Percentiles rank a stretch among this genome's conserved stretches.
Evolutionary conservation across 2,888 invertebrate genomes (phyloP).

Genomic region (Xanthorhoe spadicearia): DNA sequence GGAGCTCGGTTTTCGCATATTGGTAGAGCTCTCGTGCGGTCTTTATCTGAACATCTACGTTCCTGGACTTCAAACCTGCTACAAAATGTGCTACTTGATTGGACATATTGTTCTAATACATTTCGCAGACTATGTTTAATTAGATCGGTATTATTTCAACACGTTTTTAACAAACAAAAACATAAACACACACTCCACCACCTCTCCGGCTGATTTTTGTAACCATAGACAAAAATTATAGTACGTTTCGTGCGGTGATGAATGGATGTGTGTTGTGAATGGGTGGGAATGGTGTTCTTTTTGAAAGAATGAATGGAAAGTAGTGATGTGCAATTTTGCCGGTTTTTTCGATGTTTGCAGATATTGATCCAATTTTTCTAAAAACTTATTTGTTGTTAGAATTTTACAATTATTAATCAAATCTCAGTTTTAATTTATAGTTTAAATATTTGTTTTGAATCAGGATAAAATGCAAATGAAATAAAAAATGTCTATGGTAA

Average conservation of each 20-base stretch:
- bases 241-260: background rate
- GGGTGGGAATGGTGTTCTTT: no score
- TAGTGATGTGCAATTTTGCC: background rate
- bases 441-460: no score
- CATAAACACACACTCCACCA: slow-evolving; percentile 48
- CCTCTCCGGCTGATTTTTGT: slow-evolving; percentile 4
- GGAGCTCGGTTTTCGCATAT: slow-evolving; percentile 95
- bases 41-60: slow-evolving; percentile 92
- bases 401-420: background rate
- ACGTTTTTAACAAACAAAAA: slow-evolving; percentile 49
- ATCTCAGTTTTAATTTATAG: no score
- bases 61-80: slow-evolving; percentile 93
- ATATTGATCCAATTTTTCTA: background rate
- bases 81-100: slow-evolving; percentile 91
- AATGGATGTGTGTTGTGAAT: no score
- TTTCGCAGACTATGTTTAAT: slow-evolving; percentile 41
- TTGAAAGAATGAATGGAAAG: background rate
- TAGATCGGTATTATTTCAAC: slow-evolving; percentile 12
- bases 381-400: background rate
- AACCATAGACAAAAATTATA: background rate
- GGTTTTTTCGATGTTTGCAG: background rate
- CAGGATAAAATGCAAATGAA: background rate
- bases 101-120: slow-evolving; percentile 67
- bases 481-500: slow-evolving; percentile 60
- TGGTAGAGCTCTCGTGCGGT: slow-evolving; percentile 95